Evolutionary conservation across 2,888 invertebrate genomes (phyloP), one percentile per base, ranked within the genome.

Genomic region (Trissoscelio sp.): DNA sequence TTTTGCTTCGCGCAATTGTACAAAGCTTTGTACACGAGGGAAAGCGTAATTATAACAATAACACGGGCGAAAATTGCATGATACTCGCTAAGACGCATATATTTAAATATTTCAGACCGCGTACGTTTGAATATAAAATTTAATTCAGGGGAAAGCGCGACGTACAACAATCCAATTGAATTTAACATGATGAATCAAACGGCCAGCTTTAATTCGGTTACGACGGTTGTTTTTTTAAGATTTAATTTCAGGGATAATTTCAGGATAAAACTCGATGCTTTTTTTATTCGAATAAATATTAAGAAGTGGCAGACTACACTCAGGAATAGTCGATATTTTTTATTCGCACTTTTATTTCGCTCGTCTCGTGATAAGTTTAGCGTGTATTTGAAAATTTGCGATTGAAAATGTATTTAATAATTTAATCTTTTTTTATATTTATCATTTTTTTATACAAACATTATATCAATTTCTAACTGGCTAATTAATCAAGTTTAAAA

Each of bases 1-100:
- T 79, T 55, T 58, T 51, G n/a, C 37, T 20, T n/a, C 22, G 39
- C 31, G 14, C 44, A 62, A 55, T 55, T 60, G 55, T 48, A 64
- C 60, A 62, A 31, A 70, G 64, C 70, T 57, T 79, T 67, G 20
- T 22, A 22, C 51, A 5, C n/a, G 34, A 22, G 6, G 51, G 7
- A 12, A 73, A 12, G n/a, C 9, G 39, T 22, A 57, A 57, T 74
- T 57, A 57, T 48, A 12, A 66, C 66, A 14, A 42, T 37, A 31
- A 66, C 42, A 11, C n/a, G 57, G 1, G 5, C 37, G n/a, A 42
- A 22, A 64, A 55, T 57, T 37, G 22, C 11, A 28, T 6, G 69
- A 57, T 46, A 34, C 14, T 28, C 5, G 20, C 22, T 6, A 55
- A 55, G 44, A 55, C 24, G 14, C 20, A 44, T 55, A 20, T 16